phyloP scores from a whole-genome alignment of 2,888 invertebrate species.

The Pomacea canaliculata region DNA sequence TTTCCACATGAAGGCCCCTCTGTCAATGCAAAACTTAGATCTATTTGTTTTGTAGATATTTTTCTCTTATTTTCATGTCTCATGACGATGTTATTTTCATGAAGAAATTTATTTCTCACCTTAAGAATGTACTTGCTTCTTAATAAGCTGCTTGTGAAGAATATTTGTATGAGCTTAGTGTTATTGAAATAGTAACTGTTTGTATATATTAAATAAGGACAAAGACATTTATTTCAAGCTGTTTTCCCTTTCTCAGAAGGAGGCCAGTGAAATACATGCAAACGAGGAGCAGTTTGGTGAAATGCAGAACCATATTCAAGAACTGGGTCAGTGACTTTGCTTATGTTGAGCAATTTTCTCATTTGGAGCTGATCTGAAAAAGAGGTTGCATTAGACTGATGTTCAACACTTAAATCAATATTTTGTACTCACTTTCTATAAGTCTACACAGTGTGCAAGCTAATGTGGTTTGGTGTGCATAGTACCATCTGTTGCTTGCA shows the following conservation, averaged over 20 bases:
- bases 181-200: not conserved
- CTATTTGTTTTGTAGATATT: constrained; percentile 1
- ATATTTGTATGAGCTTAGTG: not conserved
- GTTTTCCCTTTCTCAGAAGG: constrained; percentile 43
- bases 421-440: not conserved
- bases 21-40: not conserved
- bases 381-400: not conserved
- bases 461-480: no score
- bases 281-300: constrained; percentile 56
- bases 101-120: no score
- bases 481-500: no score
- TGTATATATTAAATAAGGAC: no score
- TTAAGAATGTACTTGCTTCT: no score
- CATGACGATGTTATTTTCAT: no score
- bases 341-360: not conserved
- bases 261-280: constrained; percentile 51
- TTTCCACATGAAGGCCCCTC: not conserved
- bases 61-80: not conserved
- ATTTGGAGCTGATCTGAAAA: not conserved
- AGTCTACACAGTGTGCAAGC: no score
- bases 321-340: constrained; percentile 48
- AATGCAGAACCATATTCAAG: constrained; percentile 52
- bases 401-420: not conserved
- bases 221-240: no score
- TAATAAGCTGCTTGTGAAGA: no score